phyloP scores from a whole-genome alignment of 2,113 vertebrate genomes.

The Falcunculus frontatus region DNA sequence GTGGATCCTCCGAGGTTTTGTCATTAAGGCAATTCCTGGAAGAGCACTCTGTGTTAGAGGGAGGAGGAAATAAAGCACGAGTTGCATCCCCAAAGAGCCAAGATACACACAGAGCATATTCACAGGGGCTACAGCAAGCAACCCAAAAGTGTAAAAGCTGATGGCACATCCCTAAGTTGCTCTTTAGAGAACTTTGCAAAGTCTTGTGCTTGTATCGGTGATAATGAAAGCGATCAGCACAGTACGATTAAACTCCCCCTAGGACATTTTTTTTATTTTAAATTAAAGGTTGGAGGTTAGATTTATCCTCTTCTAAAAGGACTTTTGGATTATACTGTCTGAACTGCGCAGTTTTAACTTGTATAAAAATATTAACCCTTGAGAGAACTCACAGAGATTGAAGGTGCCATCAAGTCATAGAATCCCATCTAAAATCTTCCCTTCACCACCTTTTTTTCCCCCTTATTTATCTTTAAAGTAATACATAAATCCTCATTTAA shows the following conservation, averaged over 20 bases:
- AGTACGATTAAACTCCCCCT: background rate
- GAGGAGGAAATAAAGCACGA: background rate
- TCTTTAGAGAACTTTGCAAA: conserved; percentile 16
- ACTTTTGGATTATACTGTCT: background rate
- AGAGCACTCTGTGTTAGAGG: background rate
- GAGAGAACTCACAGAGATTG: background rate
- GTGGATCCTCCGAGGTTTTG: background rate
- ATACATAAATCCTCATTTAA: background rate
- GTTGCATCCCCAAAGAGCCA: background rate
- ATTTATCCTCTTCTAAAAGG: background rate
- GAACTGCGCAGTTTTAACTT: background rate
- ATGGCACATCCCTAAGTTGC: background rate
- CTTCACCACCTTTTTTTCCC: background rate
- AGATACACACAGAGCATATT: background rate
- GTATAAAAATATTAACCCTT: background rate
- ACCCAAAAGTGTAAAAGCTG: background rate
- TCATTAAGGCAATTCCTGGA: background rate
- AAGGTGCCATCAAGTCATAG: background rate
- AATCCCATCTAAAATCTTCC: background rate
- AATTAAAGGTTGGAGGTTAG: background rate
- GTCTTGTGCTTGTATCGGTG: background rate
- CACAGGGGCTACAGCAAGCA: background rate
- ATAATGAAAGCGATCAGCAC: background rate
- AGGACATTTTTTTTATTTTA: background rate
- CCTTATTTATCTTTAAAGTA: background rate